Percentiles rank a stretch among this genome's conserved stretches.
These are phyloP conservation scores for Agrilus cyanescens DNA, from an alignment of 2,888 invertebrate species.

Conservation along the genomic window DNA sequence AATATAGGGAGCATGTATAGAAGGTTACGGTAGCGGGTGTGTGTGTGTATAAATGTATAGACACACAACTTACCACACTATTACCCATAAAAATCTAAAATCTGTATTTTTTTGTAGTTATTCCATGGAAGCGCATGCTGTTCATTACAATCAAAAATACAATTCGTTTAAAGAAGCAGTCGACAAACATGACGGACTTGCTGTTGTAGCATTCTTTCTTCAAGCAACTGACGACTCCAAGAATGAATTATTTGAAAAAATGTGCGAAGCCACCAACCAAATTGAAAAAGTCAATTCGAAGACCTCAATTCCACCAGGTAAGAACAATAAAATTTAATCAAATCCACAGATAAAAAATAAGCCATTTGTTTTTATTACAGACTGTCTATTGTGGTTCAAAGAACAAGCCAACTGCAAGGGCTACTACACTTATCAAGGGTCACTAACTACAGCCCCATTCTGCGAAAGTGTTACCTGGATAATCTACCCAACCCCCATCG, in stretches of 20 bases:
- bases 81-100: too few relatives aligned
- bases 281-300: slow-evolving; percentile 31
- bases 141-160: slow-evolving; percentile 64
- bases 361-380: slow-evolving; percentile 28
- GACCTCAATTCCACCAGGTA: slow-evolving; percentile 28
- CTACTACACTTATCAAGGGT: slow-evolving; percentile 62
- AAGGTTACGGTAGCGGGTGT: too few relatives aligned
- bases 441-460: slow-evolving; percentile 59
- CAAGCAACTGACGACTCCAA: slow-evolving; percentile 33
- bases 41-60: too few relatives aligned
- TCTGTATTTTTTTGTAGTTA: slow-evolving; percentile 41
- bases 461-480: slow-evolving; percentile 66
- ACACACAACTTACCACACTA: too few relatives aligned
- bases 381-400: slow-evolving; percentile 57
- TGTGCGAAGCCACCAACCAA: slow-evolving; percentile 29
- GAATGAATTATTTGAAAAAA: slow-evolving; percentile 31
- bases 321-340: slow-evolving; percentile 2
- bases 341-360: background rate
- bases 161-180: slow-evolving; percentile 50
- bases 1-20: too few relatives aligned
- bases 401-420: slow-evolving; percentile 54
- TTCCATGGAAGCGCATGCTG: slow-evolving; percentile 68
- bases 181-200: slow-evolving; percentile 56
- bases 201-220: slow-evolving; percentile 58
- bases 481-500: slow-evolving; percentile 55